Percentiles rank a stretch among this genome's conserved stretches.
phyloP scores from a whole-genome alignment of 2,797 vertebrate genomes.

The Vespertilio murinus region DNA sequence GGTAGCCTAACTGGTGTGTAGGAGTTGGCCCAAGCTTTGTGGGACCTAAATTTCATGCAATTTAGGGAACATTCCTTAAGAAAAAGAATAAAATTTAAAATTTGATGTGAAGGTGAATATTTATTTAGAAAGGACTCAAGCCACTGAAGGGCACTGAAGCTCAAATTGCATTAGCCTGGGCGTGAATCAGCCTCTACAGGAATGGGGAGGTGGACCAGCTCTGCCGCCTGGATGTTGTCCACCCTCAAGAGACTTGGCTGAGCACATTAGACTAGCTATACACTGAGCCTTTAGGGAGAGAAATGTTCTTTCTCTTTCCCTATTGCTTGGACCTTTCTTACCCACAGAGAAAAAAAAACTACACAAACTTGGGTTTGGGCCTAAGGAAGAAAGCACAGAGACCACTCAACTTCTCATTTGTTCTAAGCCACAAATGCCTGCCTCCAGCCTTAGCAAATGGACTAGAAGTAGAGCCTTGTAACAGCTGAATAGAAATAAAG shows the following conservation, averaged over 20 bases:
- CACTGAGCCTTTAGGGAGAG: not conserved
- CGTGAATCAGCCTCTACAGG: not conserved
- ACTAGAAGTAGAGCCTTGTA: not conserved
- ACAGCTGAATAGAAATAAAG: not conserved
- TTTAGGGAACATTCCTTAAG: not conserved
- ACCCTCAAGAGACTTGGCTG: not conserved
- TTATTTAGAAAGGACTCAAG: not conserved
- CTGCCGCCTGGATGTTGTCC: not conserved
- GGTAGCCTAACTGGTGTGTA: not conserved
- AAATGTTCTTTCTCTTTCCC: not conserved
- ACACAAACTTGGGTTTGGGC: not conserved
- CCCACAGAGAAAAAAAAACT: constrained; percentile 19
- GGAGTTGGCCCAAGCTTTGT: not conserved
- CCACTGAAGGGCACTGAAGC: not conserved
- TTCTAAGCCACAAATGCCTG: not conserved
- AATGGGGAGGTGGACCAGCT: not conserved
- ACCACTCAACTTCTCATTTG: not conserved
- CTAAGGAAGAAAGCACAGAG: not conserved
- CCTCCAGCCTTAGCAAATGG: not conserved
- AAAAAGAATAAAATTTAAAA: constrained; percentile 29
- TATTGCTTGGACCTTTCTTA: not conserved
- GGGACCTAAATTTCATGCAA: not conserved
- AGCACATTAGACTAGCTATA: not conserved
- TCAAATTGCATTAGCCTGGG: not conserved
- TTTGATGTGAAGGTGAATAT: not conserved